A percentile compares a stretch with the other conserved stretches of the same genome.
Evolutionary conservation across 2,888 invertebrate genomes (phyloP).

Genomic region (Digitonthophagus gazella): DNA sequence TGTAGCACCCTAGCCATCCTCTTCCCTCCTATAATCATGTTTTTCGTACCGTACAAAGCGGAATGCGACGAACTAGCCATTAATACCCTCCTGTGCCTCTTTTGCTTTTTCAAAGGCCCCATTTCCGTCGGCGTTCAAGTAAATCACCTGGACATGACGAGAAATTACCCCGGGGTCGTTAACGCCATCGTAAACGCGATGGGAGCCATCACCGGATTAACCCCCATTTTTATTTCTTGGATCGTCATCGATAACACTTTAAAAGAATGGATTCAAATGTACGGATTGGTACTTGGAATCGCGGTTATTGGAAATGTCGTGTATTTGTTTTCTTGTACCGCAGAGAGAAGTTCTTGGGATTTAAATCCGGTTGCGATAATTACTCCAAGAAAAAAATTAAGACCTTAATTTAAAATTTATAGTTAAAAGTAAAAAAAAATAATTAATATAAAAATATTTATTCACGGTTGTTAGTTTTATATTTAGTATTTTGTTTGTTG

Average conservation of each 20-base stretch:
- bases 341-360: constrained; percentile 1
- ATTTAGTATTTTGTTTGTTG: too few relatives aligned
- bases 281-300: constrained; percentile 1
- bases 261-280: not conserved
- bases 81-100: constrained; percentile 57
- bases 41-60: constrained; percentile 60
- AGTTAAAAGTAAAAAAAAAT: too few relatives aligned
- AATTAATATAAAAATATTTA: too few relatives aligned
- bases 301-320: constrained; percentile 2
- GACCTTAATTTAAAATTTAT: too few relatives aligned
- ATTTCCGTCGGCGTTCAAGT: constrained; percentile 68
- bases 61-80: constrained; percentile 58
- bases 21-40: constrained; percentile 61
- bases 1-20: constrained; percentile 65
- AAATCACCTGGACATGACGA: constrained; percentile 63
- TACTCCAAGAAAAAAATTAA: too few relatives aligned
- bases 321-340: constrained; percentile 8
- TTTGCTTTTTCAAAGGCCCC: constrained; percentile 66
- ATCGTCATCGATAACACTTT: constrained; percentile 3
- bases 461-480: too few relatives aligned
- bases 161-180: constrained; percentile 63
- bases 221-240: constrained; percentile 2
- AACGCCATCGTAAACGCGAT: constrained; percentile 64
- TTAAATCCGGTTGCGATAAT: too few relatives aligned
- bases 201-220: constrained; percentile 57